Base-by-base conservation (phyloP, 2,888 invertebrate genomes). In the Scotopteryx bipunctaria region DNA sequence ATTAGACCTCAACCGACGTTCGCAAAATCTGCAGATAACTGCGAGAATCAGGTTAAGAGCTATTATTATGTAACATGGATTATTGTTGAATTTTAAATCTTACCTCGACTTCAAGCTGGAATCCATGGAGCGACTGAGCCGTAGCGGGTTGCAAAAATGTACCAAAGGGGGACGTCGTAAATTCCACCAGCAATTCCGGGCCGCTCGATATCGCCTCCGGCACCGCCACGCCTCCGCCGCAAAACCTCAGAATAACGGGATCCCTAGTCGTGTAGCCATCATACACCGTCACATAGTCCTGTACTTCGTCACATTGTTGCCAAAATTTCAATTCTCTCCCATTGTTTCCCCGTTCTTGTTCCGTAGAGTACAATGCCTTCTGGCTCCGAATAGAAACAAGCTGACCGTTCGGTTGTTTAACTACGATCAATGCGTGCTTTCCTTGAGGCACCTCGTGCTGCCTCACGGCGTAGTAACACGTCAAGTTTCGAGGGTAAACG, bases 401-500 rank as follows among this genome's bases (percentile, higher is more conserved):
- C 82, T 96, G 96, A 35, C 96, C 96, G 76, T 96, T 95, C 31
- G 94, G 94, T 81, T 97, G 97, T 69, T 94, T 93, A 37, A 97
- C 96, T 57, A 95, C 94, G 76, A 97, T 96, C 70, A 97, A 91
- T 16, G 97, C 97, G 80, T 96, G 96, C 86, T 96, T 96, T 68
- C 97, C 97, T 72, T 93, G 92, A 55, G 97, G 96, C 69, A 96
- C 94, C 79, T 95, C 95, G 82, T 96, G 95, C 87, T 95, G 95
- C 61, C 96, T 91, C 50, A 97, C 96, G 33, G 97, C 96, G 81
- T 96, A 98, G 88, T 97, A 97, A 81, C 98, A 98, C 57, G 98
- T 97, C 71, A 98, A 93, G 85, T 98, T 98, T 64, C 98, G 93
- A 2, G 98, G 98, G 86, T 98, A 98, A 65, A 97, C 94, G 66